Evolutionary conservation across 30 jellyfish, hydroid and myxozoan genomes (phyloP).

Genomic region (Nemopilema nomurai): DNA sequence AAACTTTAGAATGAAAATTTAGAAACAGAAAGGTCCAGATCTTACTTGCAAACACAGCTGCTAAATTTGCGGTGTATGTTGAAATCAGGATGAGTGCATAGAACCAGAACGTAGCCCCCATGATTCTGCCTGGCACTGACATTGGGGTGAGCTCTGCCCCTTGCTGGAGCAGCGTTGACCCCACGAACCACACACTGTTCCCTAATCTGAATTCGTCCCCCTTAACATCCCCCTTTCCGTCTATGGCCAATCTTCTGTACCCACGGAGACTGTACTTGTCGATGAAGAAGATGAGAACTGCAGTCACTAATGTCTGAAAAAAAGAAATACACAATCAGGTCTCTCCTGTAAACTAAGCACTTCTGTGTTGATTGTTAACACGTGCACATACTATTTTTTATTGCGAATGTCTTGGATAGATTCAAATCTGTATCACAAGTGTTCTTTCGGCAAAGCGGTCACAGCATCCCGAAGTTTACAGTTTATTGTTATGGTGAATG

Average conservation of each 20-base stretch:
- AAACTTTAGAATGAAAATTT: too few species aligned
- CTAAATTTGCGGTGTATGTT: conserved; percentile 86
- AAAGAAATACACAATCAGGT: not conserved
- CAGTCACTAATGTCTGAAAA: conserved; percentile 45
- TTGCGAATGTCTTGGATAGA: too few species aligned
- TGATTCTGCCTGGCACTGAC: conserved; percentile 72
- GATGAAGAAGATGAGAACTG: conserved; percentile 57
- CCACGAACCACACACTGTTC: conserved; percentile 81
- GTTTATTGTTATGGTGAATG: too few species aligned
- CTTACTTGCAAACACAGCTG: conserved; percentile 88
- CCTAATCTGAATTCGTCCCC: conserved; percentile 79
- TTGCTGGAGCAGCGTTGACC: conserved; percentile 82
- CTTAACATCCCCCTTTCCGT: conserved; percentile 47
- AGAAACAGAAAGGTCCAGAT: not conserved
- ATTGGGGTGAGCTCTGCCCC: conserved; percentile 88
- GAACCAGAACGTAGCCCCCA: conserved; percentile 85
- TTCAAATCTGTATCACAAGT: too few species aligned
- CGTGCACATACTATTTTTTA: too few species aligned
- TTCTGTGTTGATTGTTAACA: too few species aligned
- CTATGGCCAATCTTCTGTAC: conserved; percentile 41
- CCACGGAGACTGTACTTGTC: conserved; percentile 79
- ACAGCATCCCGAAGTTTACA: too few species aligned
- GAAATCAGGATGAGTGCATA: conserved; percentile 74
- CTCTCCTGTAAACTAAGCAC: too few species aligned
- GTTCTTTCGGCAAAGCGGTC: too few species aligned